phyloP scores from a whole-genome alignment of 2,113 vertebrate species.

The Amblyornis subalaris region DNA sequence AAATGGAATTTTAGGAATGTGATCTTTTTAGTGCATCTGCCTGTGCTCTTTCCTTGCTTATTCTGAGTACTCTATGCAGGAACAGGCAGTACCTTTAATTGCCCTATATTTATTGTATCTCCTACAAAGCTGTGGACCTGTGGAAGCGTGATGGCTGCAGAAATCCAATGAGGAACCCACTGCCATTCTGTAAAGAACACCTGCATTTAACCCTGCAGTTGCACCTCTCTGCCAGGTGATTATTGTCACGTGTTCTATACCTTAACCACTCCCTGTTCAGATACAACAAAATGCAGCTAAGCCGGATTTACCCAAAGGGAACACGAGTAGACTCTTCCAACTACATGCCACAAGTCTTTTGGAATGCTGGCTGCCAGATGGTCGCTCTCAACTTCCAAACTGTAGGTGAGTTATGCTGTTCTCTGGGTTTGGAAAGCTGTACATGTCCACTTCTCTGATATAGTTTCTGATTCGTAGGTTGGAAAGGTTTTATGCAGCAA shows the following conservation, averaged over 20 bases:
- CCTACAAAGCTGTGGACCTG: neutral
- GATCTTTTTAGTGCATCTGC: neutral
- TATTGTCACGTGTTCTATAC: neutral
- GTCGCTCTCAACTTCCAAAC: conserved; percentile 98
- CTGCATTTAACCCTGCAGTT: neutral
- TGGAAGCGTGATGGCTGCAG: neutral
- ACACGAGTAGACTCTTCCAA: conserved; percentile 97
- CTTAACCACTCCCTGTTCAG: conserved; percentile 79
- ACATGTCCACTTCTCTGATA: neutral
- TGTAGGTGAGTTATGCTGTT: conserved; percentile 75
- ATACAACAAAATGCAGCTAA: conserved; percentile 97
- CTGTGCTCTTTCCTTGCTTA: neutral
- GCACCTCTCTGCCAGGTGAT: neutral
- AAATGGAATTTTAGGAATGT: neutral
- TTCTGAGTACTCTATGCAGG: neutral
- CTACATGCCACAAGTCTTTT: conserved; percentile 98
- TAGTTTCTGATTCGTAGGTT: neutral
- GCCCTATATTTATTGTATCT: neutral
- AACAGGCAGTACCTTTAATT: neutral
- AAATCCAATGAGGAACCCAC: neutral
- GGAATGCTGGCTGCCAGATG: conserved; percentile 97
- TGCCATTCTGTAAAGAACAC: neutral
- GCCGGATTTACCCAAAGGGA: conserved; percentile 96
- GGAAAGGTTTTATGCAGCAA: neutral
- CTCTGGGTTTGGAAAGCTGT: neutral